These are phyloP conservation scores for Bothrops alternatus DNA, from an alignment of 2,797 vertebrate genomes.

Conservation along the genomic window DNA sequence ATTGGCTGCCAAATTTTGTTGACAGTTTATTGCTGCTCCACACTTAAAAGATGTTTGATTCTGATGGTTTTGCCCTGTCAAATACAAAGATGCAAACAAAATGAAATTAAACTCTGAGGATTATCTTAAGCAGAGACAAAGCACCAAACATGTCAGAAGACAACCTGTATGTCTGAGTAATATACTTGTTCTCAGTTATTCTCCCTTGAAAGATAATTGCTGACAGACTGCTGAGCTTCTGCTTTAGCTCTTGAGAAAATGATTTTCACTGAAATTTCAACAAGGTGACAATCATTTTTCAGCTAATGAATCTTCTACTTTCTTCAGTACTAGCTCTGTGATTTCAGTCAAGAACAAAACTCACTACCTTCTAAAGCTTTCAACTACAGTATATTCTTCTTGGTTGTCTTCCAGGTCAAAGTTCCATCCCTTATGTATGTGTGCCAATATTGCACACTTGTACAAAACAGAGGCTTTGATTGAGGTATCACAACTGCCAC, in stretches of 20 bases:
- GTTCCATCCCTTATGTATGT: neutral
- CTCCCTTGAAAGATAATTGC: neutral
- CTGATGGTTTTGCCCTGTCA: neutral
- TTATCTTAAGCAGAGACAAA: neutral
- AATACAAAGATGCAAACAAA: neutral
- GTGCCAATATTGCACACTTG: neutral
- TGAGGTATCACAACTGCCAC: neutral
- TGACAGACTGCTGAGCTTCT: neutral
- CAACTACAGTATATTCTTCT: neutral
- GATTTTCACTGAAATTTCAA: neutral
- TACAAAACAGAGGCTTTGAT: neutral
- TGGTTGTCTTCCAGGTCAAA: neutral
- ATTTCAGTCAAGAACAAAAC: neutral
- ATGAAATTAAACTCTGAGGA: neutral
- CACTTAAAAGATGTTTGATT: neutral
- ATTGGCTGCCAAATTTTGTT: neutral
- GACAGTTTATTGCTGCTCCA: neutral
- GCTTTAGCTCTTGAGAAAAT: neutral
- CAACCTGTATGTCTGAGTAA: neutral
- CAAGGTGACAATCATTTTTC: neutral
- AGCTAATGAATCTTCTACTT: neutral
- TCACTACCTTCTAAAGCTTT: neutral
- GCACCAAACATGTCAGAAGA: neutral
- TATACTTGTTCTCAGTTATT: neutral
- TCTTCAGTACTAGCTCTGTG: neutral